phyloP scores from a whole-genome alignment of 1,140 invertebrate species.

The Gonioctena quinquepunctata region DNA sequence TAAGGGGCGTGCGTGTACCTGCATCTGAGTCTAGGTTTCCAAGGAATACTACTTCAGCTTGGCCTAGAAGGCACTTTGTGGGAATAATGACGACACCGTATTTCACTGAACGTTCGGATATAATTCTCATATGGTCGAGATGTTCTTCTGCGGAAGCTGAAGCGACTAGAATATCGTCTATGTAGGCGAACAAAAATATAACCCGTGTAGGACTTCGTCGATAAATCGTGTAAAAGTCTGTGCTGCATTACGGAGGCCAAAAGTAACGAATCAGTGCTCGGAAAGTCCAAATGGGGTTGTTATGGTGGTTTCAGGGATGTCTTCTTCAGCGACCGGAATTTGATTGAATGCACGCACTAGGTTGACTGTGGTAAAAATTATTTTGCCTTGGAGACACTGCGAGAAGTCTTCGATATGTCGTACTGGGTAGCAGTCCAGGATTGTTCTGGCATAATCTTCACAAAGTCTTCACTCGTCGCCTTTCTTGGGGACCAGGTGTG shows the following conservation, averaged over 20 bases:
- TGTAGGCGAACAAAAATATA: slow-evolving; percentile 52
- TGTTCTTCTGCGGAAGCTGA: slow-evolving; percentile 47
- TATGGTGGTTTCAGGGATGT: slow-evolving; percentile 48
- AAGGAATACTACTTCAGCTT: slow-evolving; percentile 38
- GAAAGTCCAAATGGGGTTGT: no score
- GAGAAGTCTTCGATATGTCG: background rate
- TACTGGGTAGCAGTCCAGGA: no score
- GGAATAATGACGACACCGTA: slow-evolving; percentile 44
- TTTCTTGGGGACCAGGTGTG: no score
- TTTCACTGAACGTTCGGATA: slow-evolving; percentile 35
- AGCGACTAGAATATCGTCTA: slow-evolving; percentile 63
- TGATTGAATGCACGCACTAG: slow-evolving; percentile 56
- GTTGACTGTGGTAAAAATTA: slow-evolving; percentile 57
- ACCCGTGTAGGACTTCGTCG: slow-evolving; percentile 51
- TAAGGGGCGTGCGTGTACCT: no score
- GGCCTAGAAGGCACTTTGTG: slow-evolving; percentile 38
- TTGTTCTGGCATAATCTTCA: no score
- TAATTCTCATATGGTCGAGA: slow-evolving; percentile 29
- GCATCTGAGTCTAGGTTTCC: slow-evolving; percentile 28
- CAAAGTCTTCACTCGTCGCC: no score
- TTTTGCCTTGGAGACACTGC: slow-evolving; percentile 17
- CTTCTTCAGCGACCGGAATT: slow-evolving; percentile 53
- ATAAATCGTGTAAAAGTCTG: slow-evolving; percentile 60
- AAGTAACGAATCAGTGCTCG: no score
- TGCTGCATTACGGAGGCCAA: slow-evolving; percentile 51